A percentile compares a stretch with the other conserved stretches of the same genome.
phyloP scores from a whole-genome alignment of 2,888 invertebrate genomes.

The Idaea aversata region DNA sequence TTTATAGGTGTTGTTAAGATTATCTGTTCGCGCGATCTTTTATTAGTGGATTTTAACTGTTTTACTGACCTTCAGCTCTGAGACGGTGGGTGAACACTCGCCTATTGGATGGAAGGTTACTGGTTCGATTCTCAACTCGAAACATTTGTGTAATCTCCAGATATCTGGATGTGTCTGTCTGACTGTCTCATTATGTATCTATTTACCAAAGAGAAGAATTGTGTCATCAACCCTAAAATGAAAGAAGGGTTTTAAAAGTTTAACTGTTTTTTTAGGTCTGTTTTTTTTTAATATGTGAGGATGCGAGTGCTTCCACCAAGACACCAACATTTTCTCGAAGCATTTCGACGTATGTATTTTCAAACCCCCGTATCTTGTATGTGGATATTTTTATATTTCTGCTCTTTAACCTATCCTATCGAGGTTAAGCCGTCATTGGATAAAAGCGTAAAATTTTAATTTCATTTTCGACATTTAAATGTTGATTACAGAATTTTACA shows the following conservation, averaged over 20 bases:
- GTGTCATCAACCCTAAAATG: too few relatives aligned
- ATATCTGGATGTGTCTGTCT: too few relatives aligned
- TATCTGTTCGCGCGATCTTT: slow-evolving; percentile 20
- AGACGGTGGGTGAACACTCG: neutral
- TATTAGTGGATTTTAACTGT: neutral
- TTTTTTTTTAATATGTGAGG: too few relatives aligned
- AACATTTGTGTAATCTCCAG: neutral
- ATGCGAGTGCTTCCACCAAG: too few relatives aligned
- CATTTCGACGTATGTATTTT: too few relatives aligned
- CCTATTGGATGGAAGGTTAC: neutral
- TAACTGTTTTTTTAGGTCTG: too few relatives aligned
- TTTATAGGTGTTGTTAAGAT: slow-evolving; percentile 16
- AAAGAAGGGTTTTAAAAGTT: too few relatives aligned
- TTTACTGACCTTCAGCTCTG: neutral
- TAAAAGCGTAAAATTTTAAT: neutral
- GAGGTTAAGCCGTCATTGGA: neutral
- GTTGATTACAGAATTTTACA: neutral
- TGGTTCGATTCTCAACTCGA: neutral
- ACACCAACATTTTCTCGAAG: too few relatives aligned
- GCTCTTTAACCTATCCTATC: neutral
- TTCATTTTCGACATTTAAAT: neutral
- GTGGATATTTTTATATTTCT: neutral
- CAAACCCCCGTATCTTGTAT: neutral
- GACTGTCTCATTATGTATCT: too few relatives aligned
- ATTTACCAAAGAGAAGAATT: too few relatives aligned